Evolutionary conservation across 2,888 invertebrate genomes (phyloP), one percentile per base, ranked within the genome.

Genomic region (Gasteruption jaculator): DNA sequence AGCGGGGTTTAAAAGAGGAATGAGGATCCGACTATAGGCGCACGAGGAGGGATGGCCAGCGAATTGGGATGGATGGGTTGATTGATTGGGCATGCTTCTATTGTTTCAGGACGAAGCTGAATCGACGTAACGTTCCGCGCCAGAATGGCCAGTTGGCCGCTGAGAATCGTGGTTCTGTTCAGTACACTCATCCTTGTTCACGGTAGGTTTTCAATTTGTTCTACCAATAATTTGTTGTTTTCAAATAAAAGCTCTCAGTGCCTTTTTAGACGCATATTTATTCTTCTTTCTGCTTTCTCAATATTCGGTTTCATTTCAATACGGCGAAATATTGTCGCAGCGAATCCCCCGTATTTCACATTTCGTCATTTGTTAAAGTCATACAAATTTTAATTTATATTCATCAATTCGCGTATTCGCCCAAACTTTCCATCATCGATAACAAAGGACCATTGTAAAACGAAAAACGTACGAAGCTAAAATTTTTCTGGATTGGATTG

Each of bases 71-170:
- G 58, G 59, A 63, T 58, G 57, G 60, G 50, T 65, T 66, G 69
- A 70, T 67, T 68, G 68, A 70, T 70, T 60, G 68, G 60, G 58
- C 53, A 61, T 58, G 63, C 56, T 65, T 61, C 60, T 22, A 62
- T 66, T 65, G 70, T 71, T 68, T 62, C 67, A 70, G 70, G 71
- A 71, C 68, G 62, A 67, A 62, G 66, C 67, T 61, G 69, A 65
- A 68, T 71, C 71, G 63, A 71, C 70, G 71, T 71, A 71, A 69
- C 70, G 67, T 60, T 65, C 64, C 64, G 61, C 63, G 60, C 57
- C 67, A 66, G 60, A 61, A 67, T 67, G 66, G 66, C 63, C 65
- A 57, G 63, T 61, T 64, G 62, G 63, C 63, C 62, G 61, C 57
- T 68, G 56, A 65, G 60, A 58, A 59, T 63, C 58, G 59, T 58